A percentile compares a stretch with the other conserved stretches of the same genome.
These are phyloP conservation scores for Enteromius mattozi DNA, from an alignment of 2,797 vertebrate species.

Conservation along the genomic window DNA sequence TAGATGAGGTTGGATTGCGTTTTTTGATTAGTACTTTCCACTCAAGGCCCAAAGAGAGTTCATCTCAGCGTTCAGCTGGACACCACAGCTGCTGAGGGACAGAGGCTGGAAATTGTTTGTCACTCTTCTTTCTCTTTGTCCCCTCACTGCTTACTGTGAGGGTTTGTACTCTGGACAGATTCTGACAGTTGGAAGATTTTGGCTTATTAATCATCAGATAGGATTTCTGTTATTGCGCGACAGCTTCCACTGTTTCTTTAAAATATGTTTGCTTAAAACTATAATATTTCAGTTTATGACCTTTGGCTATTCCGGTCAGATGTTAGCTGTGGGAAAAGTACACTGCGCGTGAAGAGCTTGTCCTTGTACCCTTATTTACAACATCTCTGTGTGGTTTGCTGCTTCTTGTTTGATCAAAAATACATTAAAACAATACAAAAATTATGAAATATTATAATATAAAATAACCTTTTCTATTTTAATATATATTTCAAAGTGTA, in stretches of 20 bases:
- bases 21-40: constrained; percentile 59
- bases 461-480: neutral
- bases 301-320: neutral
- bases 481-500: neutral
- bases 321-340: neutral
- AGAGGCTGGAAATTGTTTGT: constrained; percentile 41
- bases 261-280: constrained; percentile 4
- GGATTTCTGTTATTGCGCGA: neutral
- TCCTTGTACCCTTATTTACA: neutral
- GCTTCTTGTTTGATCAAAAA: neutral
- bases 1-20: constrained; percentile 41
- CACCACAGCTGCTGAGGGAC: constrained; percentile 43
- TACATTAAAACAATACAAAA: neutral
- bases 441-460: neutral
- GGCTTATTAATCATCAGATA: neutral
- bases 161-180: neutral
- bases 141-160: neutral
- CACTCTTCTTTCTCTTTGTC: constrained; percentile 7
- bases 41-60: constrained; percentile 48
- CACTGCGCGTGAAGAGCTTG: neutral
- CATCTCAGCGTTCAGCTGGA: constrained; percentile 28
- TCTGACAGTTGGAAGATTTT: neutral
- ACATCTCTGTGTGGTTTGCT: neutral
- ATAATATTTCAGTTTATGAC: neutral
- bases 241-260: neutral